phyloP scores from a whole-genome alignment of 2,113 vertebrate species.

The Martes martes region DNA sequence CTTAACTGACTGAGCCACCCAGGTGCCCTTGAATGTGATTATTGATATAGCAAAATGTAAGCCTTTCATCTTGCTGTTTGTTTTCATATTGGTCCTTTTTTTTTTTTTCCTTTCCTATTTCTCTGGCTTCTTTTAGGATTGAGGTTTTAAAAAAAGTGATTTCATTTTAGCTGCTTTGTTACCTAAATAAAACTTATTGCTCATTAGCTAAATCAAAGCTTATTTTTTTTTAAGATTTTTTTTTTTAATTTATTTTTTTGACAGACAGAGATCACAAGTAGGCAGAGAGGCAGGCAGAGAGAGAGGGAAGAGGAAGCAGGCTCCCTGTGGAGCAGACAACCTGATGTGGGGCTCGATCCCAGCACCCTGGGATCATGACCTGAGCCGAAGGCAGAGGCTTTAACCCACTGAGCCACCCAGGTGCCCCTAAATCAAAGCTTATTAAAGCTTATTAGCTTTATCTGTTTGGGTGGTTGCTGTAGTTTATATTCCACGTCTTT shows the following conservation, averaged over 20 bases:
- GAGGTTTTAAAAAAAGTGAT: neutral
- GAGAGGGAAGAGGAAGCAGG: too few species aligned
- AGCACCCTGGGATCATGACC: too few species aligned
- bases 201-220: neutral
- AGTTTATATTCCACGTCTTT: neutral
- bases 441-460: neutral
- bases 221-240: neutral
- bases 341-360: too few species aligned
- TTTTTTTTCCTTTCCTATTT: neutral
- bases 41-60: neutral
- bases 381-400: too few species aligned
- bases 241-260: too few species aligned
- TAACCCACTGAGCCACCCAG: too few species aligned
- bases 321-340: too few species aligned
- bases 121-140: neutral
- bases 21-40: neutral
- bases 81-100: neutral
- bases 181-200: neutral
- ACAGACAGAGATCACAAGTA: too few species aligned
- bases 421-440: neutral
- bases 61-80: neutral
- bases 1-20: neutral
- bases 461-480: neutral
- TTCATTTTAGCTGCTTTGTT: neutral
- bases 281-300: too few species aligned